A percentile compares a stretch with the other conserved stretches of the same genome.
These are phyloP conservation scores for Limnothrissa miodon DNA, from an alignment of 2,113 vertebrate genomes.

Conservation along the genomic window DNA sequence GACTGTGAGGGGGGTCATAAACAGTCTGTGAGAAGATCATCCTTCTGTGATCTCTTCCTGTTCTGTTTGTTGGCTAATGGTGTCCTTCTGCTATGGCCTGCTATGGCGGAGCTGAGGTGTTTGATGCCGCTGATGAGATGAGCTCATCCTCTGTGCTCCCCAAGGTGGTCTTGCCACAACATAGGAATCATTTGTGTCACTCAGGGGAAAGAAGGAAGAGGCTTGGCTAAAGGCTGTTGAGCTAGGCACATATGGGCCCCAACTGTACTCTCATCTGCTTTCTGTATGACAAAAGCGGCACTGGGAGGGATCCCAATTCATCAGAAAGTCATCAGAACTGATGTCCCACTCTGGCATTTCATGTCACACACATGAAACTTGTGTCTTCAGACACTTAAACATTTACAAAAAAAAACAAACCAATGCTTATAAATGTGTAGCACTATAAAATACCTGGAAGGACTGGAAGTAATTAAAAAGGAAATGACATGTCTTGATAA, in stretches of 20 bases:
- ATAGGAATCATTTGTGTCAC: constrained; percentile 37
- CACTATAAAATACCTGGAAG: constrained; percentile 4
- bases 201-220: neutral
- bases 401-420: constrained; percentile 26
- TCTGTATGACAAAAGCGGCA: constrained; percentile 38
- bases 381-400: constrained; percentile 29
- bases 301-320: constrained; percentile 38
- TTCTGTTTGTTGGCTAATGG: constrained; percentile 42
- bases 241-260: constrained; percentile 47
- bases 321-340: neutral
- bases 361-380: constrained; percentile 22
- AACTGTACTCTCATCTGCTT: constrained; percentile 59
- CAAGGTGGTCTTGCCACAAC: neutral
- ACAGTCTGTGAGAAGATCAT: neutral
- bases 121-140: neutral
- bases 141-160: neutral
- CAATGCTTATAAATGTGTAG: constrained; percentile 33
- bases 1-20: neutral
- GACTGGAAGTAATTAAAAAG: neutral
- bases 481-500: neutral
- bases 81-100: constrained; percentile 48
- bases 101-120: constrained; percentile 30
- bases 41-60: neutral
- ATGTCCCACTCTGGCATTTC: neutral
- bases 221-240: neutral